These are phyloP conservation scores for Archips xylosteana DNA, from an alignment of 2,888 invertebrate species.

Conservation along the genomic window DNA sequence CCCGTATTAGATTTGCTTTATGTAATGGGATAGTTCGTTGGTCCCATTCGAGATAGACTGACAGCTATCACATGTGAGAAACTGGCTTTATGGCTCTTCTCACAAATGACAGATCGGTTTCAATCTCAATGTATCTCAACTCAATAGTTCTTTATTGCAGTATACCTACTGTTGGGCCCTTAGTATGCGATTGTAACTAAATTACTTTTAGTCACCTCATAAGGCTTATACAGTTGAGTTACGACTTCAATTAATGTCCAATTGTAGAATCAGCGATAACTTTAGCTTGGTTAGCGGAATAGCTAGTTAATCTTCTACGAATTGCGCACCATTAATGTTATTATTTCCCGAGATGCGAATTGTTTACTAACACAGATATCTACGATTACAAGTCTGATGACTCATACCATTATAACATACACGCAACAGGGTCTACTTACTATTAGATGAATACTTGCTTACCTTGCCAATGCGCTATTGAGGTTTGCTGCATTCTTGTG, in stretches of 20 bases:
- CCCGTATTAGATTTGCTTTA: slow-evolving; percentile 17
- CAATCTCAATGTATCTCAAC: slow-evolving; percentile 1
- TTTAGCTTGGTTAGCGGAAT: background rate
- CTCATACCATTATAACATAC: slow-evolving; percentile 12
- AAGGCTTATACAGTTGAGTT: too few relatives aligned
- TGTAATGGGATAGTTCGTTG: slow-evolving; percentile 36
- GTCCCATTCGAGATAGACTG: slow-evolving; percentile 27
- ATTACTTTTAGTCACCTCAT: too few relatives aligned
- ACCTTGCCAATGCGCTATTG: slow-evolving; percentile 35
- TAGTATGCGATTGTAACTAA: too few relatives aligned
- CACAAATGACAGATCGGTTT: slow-evolving; percentile 31
- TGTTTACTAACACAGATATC: slow-evolving; percentile 34
- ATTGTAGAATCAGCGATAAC: background rate
- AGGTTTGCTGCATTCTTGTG: slow-evolving; percentile 29
- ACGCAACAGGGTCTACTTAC: slow-evolving; percentile 8
- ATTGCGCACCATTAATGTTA: slow-evolving; percentile 20
- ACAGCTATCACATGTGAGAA: slow-evolving; percentile 30
- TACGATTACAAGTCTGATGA: slow-evolving; percentile 23
- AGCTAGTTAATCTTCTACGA: background rate
- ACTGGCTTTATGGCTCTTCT: slow-evolving; percentile 29
- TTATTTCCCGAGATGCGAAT: slow-evolving; percentile 13
- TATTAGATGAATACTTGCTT: slow-evolving; percentile 20
- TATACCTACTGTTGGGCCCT: background rate
- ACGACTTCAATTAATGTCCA: too few relatives aligned
- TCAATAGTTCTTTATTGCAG: background rate